These are phyloP conservation scores for Petrosia ficiformis DNA, from an alignment of 37 sponge, comb jelly and placozoan species.

Conservation along the genomic window DNA sequence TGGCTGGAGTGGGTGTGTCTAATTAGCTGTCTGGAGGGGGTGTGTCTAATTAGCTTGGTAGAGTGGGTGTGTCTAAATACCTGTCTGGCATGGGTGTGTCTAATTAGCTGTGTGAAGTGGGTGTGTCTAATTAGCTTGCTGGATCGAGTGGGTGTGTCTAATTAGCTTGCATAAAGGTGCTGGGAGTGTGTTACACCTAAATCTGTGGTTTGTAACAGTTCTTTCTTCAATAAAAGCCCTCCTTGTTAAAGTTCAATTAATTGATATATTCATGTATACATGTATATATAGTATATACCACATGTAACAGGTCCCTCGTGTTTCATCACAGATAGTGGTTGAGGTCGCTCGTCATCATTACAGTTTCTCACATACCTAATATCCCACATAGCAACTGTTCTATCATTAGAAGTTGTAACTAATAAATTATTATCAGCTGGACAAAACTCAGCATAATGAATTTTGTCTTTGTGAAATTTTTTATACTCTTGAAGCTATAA, in stretches of 20 bases:
- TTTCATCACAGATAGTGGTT: slow-evolving; percentile 16
- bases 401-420: slow-evolving; percentile 57
- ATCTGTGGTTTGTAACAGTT: too few relatives aligned
- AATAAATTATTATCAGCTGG: slow-evolving; percentile 33
- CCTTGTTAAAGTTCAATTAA: too few relatives aligned
- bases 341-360: background rate
- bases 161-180: too few relatives aligned
- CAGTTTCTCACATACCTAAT: slow-evolving; percentile 40
- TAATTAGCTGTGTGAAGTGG: too few relatives aligned
- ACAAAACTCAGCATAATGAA: slow-evolving; percentile 58
- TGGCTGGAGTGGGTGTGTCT: too few relatives aligned
- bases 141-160: slow-evolving; percentile 30
- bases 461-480: slow-evolving; percentile 52
- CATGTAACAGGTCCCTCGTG: slow-evolving; percentile 18
- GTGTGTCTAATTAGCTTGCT: background rate
- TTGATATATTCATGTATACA: too few relatives aligned
- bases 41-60: too few relatives aligned
- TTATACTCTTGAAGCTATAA: slow-evolving; percentile 15
- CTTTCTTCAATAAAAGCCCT: too few relatives aligned
- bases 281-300: too few relatives aligned
- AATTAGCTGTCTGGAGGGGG: slow-evolving; percentile 7
- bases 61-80: too few relatives aligned
- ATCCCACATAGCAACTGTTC: slow-evolving; percentile 56
- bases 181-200: too few relatives aligned
- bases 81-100: too few relatives aligned